Conservation (phyloP, 1,140 invertebrate species). For the Arion vulgaris region DNA sequence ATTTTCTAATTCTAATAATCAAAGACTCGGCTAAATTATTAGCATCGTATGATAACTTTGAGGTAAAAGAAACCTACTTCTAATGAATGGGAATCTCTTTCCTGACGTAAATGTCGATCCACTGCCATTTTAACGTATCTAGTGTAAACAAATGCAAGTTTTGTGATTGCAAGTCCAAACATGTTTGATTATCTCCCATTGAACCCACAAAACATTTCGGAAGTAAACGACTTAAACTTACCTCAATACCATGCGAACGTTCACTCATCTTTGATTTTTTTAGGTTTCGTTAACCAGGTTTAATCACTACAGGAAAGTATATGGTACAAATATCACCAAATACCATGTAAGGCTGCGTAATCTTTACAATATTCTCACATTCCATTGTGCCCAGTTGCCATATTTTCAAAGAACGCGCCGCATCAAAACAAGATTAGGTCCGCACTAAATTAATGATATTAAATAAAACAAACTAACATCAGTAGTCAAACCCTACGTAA, state of each 20-base stretch:
- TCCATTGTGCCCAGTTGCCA: not conserved
- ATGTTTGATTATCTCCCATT: not conserved
- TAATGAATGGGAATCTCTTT: no score
- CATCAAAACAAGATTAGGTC: slow-evolving; percentile 20
- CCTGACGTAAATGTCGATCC: no score
- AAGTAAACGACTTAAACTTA: not conserved
- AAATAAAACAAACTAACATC: no score
- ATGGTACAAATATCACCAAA: not conserved
- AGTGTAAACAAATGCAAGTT: not conserved
- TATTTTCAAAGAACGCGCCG: slow-evolving; percentile 36
- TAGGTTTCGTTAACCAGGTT: not conserved
- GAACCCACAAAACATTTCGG: no score
- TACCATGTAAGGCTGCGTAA: not conserved
- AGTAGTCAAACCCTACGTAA: no score
- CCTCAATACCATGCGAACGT: not conserved
- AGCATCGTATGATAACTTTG: no score
- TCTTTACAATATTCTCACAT: not conserved
- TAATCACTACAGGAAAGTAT: not conserved
- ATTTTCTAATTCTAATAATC: no score
- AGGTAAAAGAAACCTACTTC: no score
- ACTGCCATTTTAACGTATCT: not conserved
- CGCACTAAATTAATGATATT: not conserved
- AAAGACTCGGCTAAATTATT: no score
- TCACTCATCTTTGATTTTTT: not conserved
- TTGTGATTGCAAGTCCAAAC: not conserved